These are phyloP conservation scores for Sebastes diaconus DNA, from an alignment of 2,797 vertebrate species.

Conservation along the genomic window DNA sequence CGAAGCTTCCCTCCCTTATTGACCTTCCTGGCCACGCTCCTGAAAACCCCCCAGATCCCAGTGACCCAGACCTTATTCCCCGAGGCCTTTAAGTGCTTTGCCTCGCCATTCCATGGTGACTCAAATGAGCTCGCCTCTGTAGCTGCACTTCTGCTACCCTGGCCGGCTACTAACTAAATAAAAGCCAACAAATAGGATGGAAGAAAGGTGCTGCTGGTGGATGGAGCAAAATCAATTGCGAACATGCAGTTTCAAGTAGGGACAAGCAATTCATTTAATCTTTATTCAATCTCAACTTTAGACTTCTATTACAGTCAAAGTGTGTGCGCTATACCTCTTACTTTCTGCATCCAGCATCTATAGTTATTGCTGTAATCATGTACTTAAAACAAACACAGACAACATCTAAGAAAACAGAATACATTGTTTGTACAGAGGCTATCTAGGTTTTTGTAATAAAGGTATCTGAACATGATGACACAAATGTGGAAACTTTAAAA, in stretches of 20 bases:
- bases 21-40: conserved; percentile 64
- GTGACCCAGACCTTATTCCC: conserved; percentile 68
- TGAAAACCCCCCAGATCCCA: conserved; percentile 49
- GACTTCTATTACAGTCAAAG: conserved; percentile 25
- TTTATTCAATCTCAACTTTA: conserved; percentile 38
- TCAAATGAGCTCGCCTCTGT: conserved; percentile 62
- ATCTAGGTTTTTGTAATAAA: not conserved
- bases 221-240: conserved; percentile 33
- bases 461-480: not conserved
- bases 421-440: not conserved
- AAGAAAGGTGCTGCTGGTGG: conserved; percentile 20
- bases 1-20: conserved; percentile 47
- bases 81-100: conserved; percentile 61
- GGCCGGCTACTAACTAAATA: conserved; percentile 45
- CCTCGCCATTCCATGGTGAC: conserved; percentile 52
- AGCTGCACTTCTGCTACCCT: conserved; percentile 20
- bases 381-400: not conserved
- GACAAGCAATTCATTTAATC: conserved; percentile 46
- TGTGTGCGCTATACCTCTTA: not conserved
- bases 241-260: conserved; percentile 40
- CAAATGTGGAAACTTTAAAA: not conserved
- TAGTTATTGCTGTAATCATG: not conserved
- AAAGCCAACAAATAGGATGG: conserved; percentile 40
- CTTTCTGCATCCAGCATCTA: not conserved
- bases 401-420: not conserved